Evolutionary conservation across 2,888 invertebrate species (phyloP).

Genomic region (Punctoribates punctum): DNA sequence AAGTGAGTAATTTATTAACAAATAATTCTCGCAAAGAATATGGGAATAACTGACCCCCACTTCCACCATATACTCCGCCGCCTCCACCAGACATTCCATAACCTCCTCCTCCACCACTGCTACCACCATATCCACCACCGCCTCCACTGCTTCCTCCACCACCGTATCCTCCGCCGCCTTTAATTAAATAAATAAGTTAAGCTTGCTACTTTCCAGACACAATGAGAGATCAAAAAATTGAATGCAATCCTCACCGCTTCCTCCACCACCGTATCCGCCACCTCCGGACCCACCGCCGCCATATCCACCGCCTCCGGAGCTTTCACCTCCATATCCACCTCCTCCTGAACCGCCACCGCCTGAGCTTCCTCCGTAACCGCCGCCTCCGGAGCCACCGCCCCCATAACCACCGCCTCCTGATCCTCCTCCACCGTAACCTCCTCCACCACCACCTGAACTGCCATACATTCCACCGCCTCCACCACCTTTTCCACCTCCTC

Average conservation of each 20-base stretch:
- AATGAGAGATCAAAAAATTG: no score
- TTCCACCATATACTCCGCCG: not conserved
- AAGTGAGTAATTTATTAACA: no score
- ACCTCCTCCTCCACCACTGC: not conserved
- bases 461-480: not conserved
- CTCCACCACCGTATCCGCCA: not conserved
- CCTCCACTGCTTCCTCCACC: not conserved
- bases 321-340: not conserved
- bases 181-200: no score
- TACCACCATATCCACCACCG: not conserved
- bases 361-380: conserved; percentile 4
- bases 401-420: no score
- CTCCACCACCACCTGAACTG: not conserved
- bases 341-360: conserved; percentile 10
- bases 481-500: not conserved
- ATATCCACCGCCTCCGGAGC: not conserved
- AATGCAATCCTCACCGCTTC: not conserved
- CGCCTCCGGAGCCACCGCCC: conserved; percentile 6
- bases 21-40: no score
- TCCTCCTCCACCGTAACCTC: not conserved
- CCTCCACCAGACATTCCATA: not conserved
- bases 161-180: no score
- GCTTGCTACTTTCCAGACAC: no score
- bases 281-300: not conserved
- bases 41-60: not conserved